Base-by-base conservation (phyloP, 1,140 invertebrate genomes). In the Coenobita brevimanus region DNA sequence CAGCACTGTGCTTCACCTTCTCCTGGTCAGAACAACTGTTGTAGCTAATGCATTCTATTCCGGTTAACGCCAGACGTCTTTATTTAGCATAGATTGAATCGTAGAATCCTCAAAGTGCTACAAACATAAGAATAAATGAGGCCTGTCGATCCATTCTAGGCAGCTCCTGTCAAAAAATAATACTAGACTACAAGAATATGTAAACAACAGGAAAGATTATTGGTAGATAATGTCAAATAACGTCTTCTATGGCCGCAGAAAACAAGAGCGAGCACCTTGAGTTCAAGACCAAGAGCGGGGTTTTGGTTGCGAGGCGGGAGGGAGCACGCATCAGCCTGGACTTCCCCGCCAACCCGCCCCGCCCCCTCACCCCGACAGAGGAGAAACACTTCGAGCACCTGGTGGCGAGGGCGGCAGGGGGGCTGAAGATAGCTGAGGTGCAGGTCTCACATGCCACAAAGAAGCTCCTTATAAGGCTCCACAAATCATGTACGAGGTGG, bases 261-360 rank as follows among this genome's bases (percentile, higher is more conserved):
- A 88, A 91, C 82, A 54, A 30, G 33, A 86, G 38, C 50, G 43
- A 15, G 8, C 60, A 43, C 24, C 30, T 89, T 21, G 79, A 89
- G 57, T 89, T 89, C 38, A 80, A 89, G 30, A 89, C 89, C 6
- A 50, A 78, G 60, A 87, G 89, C 60, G 84, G 89, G 2, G 46
- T 81, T 8, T 60, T 89, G 24, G 67, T 83, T 30, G 89, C 89
- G 13, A 81, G 41, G 13, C 67, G 33, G 3, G 57, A 67, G 17
- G 38, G 75, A 27, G 10, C 46, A 30, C 15, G 33, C 69, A 87
- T 89, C 54, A 38, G 60, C 4, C 71, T 89, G 24, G 89, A 89
- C 64, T 89, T 89, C 62, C 89, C 89, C 41, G 82, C 69, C 38
- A 78, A 89, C 30, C 79, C 84, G 0, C 84, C 89, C 0, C 33